Conservation (phyloP, 2,113 vertebrate genomes). For the Amphiprion percula region DNA sequence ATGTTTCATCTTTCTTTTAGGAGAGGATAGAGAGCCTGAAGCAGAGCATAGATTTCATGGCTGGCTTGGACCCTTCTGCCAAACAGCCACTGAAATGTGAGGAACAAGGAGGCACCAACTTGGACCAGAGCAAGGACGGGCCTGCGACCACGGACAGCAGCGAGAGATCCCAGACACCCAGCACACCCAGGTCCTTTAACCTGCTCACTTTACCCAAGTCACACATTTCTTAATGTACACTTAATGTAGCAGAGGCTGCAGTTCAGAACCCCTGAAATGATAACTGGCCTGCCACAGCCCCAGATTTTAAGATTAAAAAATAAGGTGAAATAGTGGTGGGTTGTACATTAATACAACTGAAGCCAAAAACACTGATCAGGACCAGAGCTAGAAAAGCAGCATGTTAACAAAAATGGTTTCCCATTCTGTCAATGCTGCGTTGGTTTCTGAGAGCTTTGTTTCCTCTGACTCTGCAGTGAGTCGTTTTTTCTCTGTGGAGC, state of each 20-base stretch:
- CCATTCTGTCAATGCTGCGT: background rate
- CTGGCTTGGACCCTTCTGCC: slow-evolving; percentile 89
- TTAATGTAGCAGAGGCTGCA: too few species aligned
- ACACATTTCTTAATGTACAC: background rate
- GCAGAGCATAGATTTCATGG: slow-evolving; percentile 98
- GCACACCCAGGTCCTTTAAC: slow-evolving; percentile 80
- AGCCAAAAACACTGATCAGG: background rate
- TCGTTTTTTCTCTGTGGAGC: slow-evolving; percentile 27
- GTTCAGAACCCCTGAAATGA: background rate
- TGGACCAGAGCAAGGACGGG: slow-evolving; percentile 80
- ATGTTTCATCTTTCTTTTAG: slow-evolving; percentile 74
- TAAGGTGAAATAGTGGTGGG: background rate
- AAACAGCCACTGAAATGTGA: slow-evolving; percentile 84
- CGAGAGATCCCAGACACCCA: slow-evolving; percentile 84
- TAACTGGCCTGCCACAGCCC: background rate
- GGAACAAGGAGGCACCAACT: slow-evolving; percentile 69
- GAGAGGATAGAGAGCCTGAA: slow-evolving; percentile 96
- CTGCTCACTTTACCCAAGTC: background rate
- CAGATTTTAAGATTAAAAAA: background rate
- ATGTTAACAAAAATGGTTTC: background rate
- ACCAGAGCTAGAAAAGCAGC: background rate
- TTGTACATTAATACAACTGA: background rate
- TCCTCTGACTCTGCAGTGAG: background rate
- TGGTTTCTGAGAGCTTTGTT: background rate
- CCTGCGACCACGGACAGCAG: slow-evolving; percentile 74